These are phyloP conservation scores for Morphnarchus princeps DNA, from an alignment of 2,113 vertebrate genomes.

Conservation along the genomic window DNA sequence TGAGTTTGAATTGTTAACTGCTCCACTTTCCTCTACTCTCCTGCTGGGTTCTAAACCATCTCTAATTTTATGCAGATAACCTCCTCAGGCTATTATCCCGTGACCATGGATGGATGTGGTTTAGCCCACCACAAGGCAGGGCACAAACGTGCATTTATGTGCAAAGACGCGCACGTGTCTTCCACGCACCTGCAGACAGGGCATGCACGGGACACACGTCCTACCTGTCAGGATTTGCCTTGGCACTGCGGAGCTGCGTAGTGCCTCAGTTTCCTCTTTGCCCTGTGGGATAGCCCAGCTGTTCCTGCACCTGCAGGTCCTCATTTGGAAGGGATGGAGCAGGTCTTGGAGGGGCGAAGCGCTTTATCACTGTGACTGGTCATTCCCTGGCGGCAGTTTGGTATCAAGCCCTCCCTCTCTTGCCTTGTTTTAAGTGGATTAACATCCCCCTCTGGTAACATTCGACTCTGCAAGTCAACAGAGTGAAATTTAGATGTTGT, in stretches of 20 bases:
- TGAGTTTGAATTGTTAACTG: not conserved
- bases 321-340: not conserved
- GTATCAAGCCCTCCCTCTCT: not conserved
- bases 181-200: not conserved
- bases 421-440: not conserved
- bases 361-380: not conserved
- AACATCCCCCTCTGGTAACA: not conserved
- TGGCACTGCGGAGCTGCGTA: not conserved
- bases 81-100: not conserved
- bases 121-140: not conserved
- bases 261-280: not conserved
- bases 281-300: not conserved
- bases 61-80: not conserved
- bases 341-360: not conserved
- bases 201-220: rapidly evolving
- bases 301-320: not conserved
- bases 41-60: not conserved
- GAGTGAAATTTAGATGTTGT: not conserved
- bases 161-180: not conserved
- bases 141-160: not conserved
- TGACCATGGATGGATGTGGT: not conserved
- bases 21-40: not conserved
- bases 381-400: not conserved
- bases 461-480: not conserved
- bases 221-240: not conserved